phyloP scores from a whole-genome alignment of 2,888 invertebrate species.

The Anaspis maculata region DNA sequence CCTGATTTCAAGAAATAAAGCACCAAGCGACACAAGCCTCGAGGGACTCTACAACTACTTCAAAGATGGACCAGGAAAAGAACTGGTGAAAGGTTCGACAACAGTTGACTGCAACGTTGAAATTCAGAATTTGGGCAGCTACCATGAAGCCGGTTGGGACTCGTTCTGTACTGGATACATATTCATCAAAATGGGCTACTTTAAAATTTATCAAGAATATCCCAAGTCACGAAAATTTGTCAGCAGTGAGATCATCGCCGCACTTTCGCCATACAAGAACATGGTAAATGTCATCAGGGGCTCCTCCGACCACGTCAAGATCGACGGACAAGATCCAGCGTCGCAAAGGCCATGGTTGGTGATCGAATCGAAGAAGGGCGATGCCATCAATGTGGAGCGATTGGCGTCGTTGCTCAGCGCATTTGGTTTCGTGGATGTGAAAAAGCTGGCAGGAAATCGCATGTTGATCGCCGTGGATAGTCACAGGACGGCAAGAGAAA shows the following conservation, averaged over 20 bases:
- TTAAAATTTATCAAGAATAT: conserved; percentile 47
- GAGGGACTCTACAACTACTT: conserved; percentile 54
- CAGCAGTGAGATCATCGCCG: conserved; percentile 47
- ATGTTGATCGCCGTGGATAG: conserved; percentile 56
- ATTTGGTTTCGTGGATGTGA: conserved; percentile 58
- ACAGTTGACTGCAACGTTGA: conserved; percentile 29
- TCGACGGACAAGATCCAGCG: conserved; percentile 46
- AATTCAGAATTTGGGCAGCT: conserved; percentile 25
- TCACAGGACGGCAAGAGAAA: conserved; percentile 37
- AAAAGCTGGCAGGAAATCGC: conserved; percentile 44
- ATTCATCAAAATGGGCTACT: conserved; percentile 58
- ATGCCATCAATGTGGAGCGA: conserved; percentile 39
- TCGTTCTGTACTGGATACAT: conserved; percentile 68
- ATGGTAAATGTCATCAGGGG: conserved; percentile 54
- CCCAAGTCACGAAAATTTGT: conserved; percentile 44
- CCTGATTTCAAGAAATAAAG: conserved; percentile 29
- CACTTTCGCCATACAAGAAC: conserved; percentile 46
- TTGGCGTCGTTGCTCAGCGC: conserved; percentile 48
- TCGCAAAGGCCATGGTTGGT: conserved; percentile 46
- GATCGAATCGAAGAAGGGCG: conserved; percentile 33
- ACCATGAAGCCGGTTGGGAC: conserved; percentile 80
- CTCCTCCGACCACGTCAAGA: conserved; percentile 47
- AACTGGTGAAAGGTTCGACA: conserved; percentile 39
- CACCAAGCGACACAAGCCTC: conserved; percentile 44
- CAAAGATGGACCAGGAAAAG: conserved; percentile 41